These are phyloP conservation scores for Phylloscopus trochiloides DNA, from an alignment of 2,113 vertebrate species.

Conservation along the genomic window DNA sequence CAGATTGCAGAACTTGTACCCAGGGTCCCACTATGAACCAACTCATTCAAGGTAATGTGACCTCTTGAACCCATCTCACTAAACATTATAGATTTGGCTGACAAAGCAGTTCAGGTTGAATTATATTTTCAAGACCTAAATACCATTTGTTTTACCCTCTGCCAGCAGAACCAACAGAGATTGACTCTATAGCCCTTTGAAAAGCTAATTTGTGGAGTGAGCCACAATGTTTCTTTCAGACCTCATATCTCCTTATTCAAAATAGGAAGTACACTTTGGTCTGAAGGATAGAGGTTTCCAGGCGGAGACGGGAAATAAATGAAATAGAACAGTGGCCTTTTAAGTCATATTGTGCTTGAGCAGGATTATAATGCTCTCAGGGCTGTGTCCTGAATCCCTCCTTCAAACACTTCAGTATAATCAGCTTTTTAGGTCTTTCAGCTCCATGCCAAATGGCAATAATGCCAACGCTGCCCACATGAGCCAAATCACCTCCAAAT, in stretches of 20 bases:
- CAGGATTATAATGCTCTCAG: conserved; percentile 33
- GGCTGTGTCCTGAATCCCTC: background rate
- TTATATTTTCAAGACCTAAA: conserved; percentile 19
- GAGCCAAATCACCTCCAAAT: background rate
- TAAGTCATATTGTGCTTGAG: conserved; percentile 16
- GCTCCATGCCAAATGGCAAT: conserved; percentile 4
- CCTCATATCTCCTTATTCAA: background rate
- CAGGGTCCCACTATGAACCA: background rate
- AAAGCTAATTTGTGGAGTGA: background rate
- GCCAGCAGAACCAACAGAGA: background rate
- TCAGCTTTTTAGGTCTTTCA: conserved; percentile 48
- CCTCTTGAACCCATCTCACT: background rate
- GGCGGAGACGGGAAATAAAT: background rate
- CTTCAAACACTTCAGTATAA: conserved; percentile 26
- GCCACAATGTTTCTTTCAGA: background rate
- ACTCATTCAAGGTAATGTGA: background rate
- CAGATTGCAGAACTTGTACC: background rate
- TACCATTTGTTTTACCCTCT: background rate
- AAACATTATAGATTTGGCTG: background rate
- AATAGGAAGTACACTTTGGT: background rate
- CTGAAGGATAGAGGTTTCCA: background rate
- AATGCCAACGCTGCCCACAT: background rate
- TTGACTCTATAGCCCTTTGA: background rate
- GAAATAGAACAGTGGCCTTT: conserved; percentile 7
- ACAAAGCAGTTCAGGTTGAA: background rate